These are phyloP conservation scores for Aradus depressus DNA, from an alignment of 2,888 invertebrate genomes.

Conservation along the genomic window DNA sequence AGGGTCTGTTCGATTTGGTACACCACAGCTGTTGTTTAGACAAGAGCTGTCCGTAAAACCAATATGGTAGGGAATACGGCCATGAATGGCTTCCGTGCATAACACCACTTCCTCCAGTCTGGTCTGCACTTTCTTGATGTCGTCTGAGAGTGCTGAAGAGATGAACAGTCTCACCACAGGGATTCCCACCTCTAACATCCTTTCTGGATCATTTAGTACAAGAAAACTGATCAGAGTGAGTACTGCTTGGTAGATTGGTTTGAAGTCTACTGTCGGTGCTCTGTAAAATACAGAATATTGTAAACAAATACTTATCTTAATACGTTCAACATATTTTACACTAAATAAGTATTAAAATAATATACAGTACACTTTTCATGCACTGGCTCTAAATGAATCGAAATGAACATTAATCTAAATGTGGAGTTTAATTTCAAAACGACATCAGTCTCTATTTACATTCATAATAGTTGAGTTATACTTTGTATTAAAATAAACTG, in stretches of 20 bases:
- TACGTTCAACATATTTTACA: too few relatives aligned
- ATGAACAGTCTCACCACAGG: background rate
- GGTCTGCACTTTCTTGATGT: conserved; percentile 1
- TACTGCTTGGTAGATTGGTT: conserved; percentile 1
- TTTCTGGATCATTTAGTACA: background rate
- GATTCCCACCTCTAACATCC: background rate
- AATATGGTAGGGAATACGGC: background rate
- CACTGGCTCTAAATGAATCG: too few relatives aligned
- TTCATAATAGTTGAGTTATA: too few relatives aligned
- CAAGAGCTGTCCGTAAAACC: background rate
- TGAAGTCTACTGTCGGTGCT: background rate
- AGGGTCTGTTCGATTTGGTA: conserved; percentile 6
- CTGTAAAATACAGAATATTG: conserved; percentile 4
- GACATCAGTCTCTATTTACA: too few relatives aligned
- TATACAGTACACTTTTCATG: too few relatives aligned
- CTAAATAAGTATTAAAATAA: too few relatives aligned
- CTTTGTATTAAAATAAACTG: too few relatives aligned
- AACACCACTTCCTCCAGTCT: conserved; percentile 8
- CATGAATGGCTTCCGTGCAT: conserved; percentile 9
- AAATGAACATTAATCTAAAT: too few relatives aligned
- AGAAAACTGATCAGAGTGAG: conserved; percentile 4
- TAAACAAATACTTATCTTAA: too few relatives aligned
- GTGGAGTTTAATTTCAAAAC: too few relatives aligned
- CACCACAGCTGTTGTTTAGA: background rate
- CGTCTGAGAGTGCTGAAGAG: background rate